Percentiles rank a stretch among this genome's conserved stretches.
Evolutionary conservation across 2,888 invertebrate species (phyloP).

Genomic region (Drosophila barbarae): DNA sequence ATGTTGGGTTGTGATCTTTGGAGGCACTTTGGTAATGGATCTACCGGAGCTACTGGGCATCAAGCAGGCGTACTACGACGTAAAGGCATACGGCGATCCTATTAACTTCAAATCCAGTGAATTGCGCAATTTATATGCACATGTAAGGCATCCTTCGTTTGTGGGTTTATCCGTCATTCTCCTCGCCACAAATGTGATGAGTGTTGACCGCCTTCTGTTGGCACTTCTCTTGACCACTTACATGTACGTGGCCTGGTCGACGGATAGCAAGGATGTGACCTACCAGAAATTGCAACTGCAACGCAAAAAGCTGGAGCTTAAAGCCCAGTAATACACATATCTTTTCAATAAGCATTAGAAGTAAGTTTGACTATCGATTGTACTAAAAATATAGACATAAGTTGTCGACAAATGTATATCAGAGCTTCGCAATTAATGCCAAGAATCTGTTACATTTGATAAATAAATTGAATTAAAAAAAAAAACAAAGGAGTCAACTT

Average conservation of each 20-base stretch:
- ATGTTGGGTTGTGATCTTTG: slow-evolving; percentile 83
- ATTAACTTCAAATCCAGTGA: slow-evolving; percentile 81
- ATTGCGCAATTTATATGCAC: slow-evolving; percentile 81
- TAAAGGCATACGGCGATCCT: slow-evolving; percentile 81
- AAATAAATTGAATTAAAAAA: background rate
- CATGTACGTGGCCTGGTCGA: slow-evolving; percentile 83
- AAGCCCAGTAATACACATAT: slow-evolving; percentile 40
- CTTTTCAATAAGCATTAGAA: slow-evolving; percentile 11
- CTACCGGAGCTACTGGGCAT: slow-evolving; percentile 83
- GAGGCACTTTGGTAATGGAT: slow-evolving; percentile 84
- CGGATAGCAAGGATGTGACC: slow-evolving; percentile 81
- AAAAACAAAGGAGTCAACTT: background rate
- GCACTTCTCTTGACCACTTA: slow-evolving; percentile 81
- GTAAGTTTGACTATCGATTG: slow-evolving; percentile 18
- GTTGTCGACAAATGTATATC: background rate
- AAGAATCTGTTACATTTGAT: background rate
- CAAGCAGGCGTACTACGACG: slow-evolving; percentile 83
- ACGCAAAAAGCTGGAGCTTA: slow-evolving; percentile 81
- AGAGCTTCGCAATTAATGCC: background rate
- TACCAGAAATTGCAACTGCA: slow-evolving; percentile 81
- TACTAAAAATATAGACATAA: slow-evolving; percentile 13
- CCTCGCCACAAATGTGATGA: slow-evolving; percentile 83
- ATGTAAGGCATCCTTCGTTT: slow-evolving; percentile 85
- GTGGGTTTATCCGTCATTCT: slow-evolving; percentile 82
- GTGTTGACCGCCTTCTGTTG: slow-evolving; percentile 82